Evolutionary conservation across 1,140 invertebrate species (phyloP).

Genomic region (Spodoptera frugiperda): DNA sequence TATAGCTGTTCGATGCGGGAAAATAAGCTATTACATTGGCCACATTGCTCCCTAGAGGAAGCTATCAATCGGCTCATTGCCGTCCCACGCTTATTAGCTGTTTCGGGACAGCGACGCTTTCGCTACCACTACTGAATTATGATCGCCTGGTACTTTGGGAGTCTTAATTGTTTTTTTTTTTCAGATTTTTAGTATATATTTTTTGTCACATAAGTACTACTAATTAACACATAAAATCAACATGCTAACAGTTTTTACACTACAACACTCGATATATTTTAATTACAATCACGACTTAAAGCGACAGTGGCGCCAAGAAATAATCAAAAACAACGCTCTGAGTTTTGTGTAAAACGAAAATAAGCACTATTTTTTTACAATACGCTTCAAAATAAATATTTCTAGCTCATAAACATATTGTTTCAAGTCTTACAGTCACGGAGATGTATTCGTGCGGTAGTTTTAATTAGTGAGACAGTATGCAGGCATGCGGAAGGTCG

Average conservation of each 20-base stretch:
- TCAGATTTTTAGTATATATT: no score
- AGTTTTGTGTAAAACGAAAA: no score
- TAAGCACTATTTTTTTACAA: no score
- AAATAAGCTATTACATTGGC: conserved; percentile 55
- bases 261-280: no score
- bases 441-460: conserved; percentile 1
- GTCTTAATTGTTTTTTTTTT: neutral
- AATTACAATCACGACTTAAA: no score
- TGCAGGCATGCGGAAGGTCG: conserved; percentile 3
- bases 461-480: conserved; percentile 38
- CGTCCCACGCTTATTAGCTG: conserved; percentile 64
- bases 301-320: neutral
- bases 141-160: neutral
- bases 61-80: conserved; percentile 59
- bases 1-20: conserved; percentile 43
- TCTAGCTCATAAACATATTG: neutral
- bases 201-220: no score
- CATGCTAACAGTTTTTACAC: no score
- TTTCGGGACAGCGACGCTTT: conserved; percentile 66
- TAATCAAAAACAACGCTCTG: no score
- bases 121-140: conserved; percentile 32
- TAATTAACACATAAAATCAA: no score
- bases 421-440: neutral
- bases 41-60: conserved; percentile 55
- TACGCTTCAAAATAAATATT: no score